A percentile compares a stretch with the other conserved stretches of the same genome.
Evolutionary conservation across 2,797 vertebrate species (phyloP).

Genomic region (Ctenopoma kingsleyae): DNA sequence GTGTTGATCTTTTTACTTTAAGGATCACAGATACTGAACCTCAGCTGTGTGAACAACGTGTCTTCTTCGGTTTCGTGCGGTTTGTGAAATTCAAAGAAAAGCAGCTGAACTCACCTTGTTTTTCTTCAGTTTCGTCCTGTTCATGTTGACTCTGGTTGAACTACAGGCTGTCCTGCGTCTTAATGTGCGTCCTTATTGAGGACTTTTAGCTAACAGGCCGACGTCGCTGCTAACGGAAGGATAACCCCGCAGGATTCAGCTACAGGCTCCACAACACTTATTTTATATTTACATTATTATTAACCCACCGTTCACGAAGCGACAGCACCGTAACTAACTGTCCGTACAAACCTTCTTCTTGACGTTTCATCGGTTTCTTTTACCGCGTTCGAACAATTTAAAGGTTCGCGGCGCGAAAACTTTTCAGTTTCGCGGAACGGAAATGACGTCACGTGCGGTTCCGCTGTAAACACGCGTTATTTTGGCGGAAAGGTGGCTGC

Average conservation of each 20-base stretch:
- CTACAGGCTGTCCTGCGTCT: neutral
- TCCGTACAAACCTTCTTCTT: neutral
- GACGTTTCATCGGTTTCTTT: accelerated
- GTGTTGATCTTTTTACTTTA: too few species aligned
- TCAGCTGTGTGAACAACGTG: too few species aligned
- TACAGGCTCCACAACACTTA: neutral
- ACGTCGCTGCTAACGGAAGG: neutral
- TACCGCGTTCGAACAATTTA: neutral
- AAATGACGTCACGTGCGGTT: conserved; percentile 33
- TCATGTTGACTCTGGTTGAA: conserved; percentile 48
- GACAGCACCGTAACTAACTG: accelerated
- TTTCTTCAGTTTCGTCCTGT: conserved; percentile 65
- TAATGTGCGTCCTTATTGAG: too few species aligned
- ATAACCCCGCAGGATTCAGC: neutral
- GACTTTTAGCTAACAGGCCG: neutral
- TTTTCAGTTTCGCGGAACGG: conserved; percentile 61
- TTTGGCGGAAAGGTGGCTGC: neutral
- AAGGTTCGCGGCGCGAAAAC: conserved; percentile 51
- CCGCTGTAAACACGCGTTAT: conserved; percentile 1
- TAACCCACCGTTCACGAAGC: accelerated
- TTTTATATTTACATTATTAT: neutral
- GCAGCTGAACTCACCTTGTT: conserved; percentile 50
- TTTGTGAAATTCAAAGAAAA: too few species aligned
- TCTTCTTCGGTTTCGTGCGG: too few species aligned
- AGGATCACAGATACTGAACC: too few species aligned